phyloP scores from a whole-genome alignment of 1,140 invertebrate species.

The Trichomalopsis sarcophagae region DNA sequence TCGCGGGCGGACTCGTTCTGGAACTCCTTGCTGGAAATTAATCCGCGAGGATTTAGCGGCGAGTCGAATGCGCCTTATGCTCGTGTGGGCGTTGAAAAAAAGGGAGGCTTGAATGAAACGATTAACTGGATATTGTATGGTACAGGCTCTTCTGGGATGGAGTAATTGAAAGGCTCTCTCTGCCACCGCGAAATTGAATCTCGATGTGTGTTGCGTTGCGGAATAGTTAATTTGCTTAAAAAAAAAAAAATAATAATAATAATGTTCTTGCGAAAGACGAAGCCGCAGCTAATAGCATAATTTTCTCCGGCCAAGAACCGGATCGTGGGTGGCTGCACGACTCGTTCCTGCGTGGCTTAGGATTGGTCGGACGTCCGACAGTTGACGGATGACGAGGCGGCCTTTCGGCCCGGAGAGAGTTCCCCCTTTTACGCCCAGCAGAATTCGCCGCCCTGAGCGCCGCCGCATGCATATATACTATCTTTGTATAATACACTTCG shows the following conservation, averaged over 20 bases:
- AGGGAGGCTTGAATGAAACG: not conserved
- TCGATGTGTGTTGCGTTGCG: too few relatives aligned
- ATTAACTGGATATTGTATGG: constrained; percentile 13
- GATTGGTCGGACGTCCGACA: constrained; percentile 73
- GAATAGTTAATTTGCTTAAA: too few relatives aligned
- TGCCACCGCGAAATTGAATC: not conserved
- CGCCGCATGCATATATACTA: not conserved
- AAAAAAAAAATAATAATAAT: too few relatives aligned
- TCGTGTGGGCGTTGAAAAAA: not conserved
- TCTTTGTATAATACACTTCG: not conserved
- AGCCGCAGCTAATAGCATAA: not conserved
- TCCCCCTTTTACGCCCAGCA: constrained; percentile 44
- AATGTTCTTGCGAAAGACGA: not conserved
- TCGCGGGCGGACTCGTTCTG: not conserved
- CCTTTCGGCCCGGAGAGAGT: constrained; percentile 60
- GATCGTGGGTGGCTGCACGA: constrained; percentile 65
- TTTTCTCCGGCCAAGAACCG: constrained; percentile 51
- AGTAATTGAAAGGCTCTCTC: not conserved
- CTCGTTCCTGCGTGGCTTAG: constrained; percentile 59
- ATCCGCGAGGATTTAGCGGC: not conserved
- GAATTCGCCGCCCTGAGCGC: constrained; percentile 57
- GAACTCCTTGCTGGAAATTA: not conserved
- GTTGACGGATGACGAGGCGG: constrained; percentile 74
- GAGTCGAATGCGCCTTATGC: not conserved
- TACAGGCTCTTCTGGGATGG: not conserved